Conservation (phyloP, 1,140 invertebrate species). For the Andrena cerasifolii region DNA sequence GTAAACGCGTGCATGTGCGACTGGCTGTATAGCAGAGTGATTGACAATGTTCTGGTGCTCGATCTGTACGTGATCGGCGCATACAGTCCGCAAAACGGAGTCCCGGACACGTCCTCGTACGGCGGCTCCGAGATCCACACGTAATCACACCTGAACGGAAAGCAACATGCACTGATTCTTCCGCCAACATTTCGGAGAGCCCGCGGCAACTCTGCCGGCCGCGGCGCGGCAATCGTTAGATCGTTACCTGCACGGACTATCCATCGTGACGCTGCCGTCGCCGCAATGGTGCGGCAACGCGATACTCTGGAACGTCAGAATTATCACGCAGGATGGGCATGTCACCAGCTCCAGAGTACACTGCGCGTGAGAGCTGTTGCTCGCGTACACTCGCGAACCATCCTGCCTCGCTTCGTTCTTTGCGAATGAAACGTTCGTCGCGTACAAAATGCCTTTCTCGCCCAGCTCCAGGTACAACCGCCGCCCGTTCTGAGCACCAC, state of each 20-base stretch:
- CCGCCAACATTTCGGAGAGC: no score
- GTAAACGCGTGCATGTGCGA: slow-evolving; percentile 86
- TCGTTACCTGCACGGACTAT: slow-evolving; percentile 78
- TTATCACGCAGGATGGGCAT: slow-evolving; percentile 87
- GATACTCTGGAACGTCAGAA: slow-evolving; percentile 84
- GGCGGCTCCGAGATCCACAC: slow-evolving; percentile 87
- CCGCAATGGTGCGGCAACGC: slow-evolving; percentile 78
- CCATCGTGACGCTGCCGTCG: slow-evolving; percentile 75
- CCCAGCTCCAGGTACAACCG: slow-evolving; percentile 85
- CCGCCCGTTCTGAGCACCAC: slow-evolving; percentile 84
- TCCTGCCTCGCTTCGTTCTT: slow-evolving; percentile 70
- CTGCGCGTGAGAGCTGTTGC: slow-evolving; percentile 82
- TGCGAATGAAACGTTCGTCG: slow-evolving; percentile 82
- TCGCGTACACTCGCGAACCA: slow-evolving; percentile 60
- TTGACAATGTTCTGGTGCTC: slow-evolving; percentile 84
- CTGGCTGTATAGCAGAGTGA: slow-evolving; percentile 85
- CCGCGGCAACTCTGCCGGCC: no score
- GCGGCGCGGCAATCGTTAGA: no score
- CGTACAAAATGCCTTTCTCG: slow-evolving; percentile 83
- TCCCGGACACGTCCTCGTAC: slow-evolving; percentile 85
- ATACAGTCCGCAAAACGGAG: slow-evolving; percentile 85
- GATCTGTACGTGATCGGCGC: slow-evolving; percentile 84
- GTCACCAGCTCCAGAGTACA: slow-evolving; percentile 88
- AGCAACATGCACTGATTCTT: background rate
- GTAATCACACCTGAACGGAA: slow-evolving; percentile 84